Evolutionary conservation across 2,797 vertebrate genomes (phyloP).

Genomic region (Gadopsis marmoratus): DNA sequence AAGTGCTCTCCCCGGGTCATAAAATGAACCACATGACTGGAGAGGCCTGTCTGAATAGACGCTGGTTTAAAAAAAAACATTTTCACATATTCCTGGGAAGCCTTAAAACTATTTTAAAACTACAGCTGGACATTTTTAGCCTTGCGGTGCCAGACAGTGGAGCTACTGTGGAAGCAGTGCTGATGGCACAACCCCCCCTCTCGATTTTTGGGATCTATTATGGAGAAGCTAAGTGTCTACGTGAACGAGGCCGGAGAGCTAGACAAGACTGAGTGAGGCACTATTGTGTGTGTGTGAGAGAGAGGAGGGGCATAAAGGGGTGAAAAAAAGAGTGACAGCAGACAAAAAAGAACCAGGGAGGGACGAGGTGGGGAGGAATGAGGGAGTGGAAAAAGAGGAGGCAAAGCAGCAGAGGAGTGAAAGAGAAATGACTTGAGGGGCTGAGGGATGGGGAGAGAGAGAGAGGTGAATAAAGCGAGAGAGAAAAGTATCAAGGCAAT

Average conservation of each 20-base stretch:
- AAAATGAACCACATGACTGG: constrained; percentile 18
- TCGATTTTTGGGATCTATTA: constrained; percentile 69
- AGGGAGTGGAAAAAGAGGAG: constrained; percentile 78
- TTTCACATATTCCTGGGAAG: constrained; percentile 15
- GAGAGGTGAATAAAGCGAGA: constrained; percentile 76
- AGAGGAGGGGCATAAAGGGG: constrained; percentile 58
- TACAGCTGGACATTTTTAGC: constrained; percentile 29
- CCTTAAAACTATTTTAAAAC: constrained; percentile 40
- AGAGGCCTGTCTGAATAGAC: constrained; percentile 6
- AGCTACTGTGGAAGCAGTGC: constrained; percentile 47
- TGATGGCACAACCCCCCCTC: constrained; percentile 50
- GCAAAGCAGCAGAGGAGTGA: constrained; percentile 76
- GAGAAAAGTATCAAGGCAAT: constrained; percentile 72
- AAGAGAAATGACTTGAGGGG: constrained; percentile 80
- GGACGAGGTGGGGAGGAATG: constrained; percentile 45
- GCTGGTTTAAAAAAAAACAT: background rate
- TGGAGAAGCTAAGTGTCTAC: constrained; percentile 71
- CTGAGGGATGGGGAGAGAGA: constrained; percentile 81
- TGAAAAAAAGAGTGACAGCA: constrained; percentile 74
- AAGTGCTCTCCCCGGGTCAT: constrained; percentile 15
- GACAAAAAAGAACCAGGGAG: constrained; percentile 76
- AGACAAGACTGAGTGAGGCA: constrained; percentile 64
- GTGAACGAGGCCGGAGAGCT: constrained; percentile 63
- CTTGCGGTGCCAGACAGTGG: constrained; percentile 33
- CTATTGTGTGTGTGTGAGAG: constrained; percentile 35